These are phyloP conservation scores for Potamarius usumacintae DNA, from an alignment of 2,113 vertebrate genomes.

Conservation along the genomic window DNA sequence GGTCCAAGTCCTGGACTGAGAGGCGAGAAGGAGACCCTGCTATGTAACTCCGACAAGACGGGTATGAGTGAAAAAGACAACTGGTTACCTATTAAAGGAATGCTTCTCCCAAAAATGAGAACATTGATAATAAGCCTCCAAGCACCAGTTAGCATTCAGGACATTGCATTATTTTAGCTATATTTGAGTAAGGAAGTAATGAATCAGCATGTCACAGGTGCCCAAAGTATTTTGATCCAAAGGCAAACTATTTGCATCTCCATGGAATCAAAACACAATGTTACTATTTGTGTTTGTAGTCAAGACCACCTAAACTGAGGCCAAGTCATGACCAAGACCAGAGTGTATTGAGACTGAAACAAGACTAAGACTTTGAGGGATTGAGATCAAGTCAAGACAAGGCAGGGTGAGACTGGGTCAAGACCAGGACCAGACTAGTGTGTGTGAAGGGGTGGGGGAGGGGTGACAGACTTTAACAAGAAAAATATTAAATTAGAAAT, in stretches of 20 bases:
- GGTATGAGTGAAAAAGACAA: constrained; percentile 70
- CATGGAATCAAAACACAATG: neutral
- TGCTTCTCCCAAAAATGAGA: neutral
- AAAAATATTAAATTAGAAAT: too few species aligned
- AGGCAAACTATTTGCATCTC: neutral
- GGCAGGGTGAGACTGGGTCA: too few species aligned
- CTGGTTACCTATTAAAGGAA: neutral
- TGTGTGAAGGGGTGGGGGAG: too few species aligned
- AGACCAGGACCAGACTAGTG: too few species aligned
- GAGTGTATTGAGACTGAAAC: too few species aligned
- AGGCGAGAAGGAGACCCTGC: constrained; percentile 94
- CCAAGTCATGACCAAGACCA: too few species aligned
- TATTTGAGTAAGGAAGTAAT: neutral
- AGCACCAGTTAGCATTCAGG: neutral
- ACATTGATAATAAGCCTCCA: neutral
- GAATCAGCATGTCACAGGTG: neutral
- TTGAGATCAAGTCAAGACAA: too few species aligned
- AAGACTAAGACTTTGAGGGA: too few species aligned
- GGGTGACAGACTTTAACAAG: too few species aligned
- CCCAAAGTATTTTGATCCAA: neutral
- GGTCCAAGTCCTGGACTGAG: constrained; percentile 89
- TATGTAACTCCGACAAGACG: constrained; percentile 97
- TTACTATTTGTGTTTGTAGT: neutral
- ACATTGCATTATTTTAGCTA: neutral
- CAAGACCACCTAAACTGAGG: too few species aligned